Conservation (phyloP, 2,113 vertebrate genomes). For the Oreochromis spilurus region DNA sequence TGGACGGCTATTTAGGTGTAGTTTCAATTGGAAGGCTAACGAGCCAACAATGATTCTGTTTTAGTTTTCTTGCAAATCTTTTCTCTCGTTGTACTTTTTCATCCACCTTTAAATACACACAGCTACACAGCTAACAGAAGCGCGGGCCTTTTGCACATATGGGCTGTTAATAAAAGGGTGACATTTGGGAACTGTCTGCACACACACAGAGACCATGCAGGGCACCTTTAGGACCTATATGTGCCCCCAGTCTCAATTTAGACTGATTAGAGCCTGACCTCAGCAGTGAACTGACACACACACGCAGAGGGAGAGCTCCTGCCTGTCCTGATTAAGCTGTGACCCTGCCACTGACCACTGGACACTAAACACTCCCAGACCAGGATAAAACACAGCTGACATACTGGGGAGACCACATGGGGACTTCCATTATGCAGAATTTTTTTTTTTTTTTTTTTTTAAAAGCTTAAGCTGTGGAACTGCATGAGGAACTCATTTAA, state of each 20-base stretch:
- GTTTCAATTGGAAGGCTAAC: background rate
- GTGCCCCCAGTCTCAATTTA: slow-evolving; percentile 26
- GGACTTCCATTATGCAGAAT: slow-evolving; percentile 7
- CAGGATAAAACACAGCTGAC: slow-evolving; percentile 35
- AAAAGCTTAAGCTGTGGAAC: background rate
- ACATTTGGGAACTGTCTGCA: background rate
- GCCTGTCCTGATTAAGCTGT: slow-evolving; percentile 46
- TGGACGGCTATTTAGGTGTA: background rate
- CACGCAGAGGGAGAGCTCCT: slow-evolving; percentile 18
- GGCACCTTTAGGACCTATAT: background rate
- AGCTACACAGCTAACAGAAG: background rate
- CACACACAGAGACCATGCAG: background rate
- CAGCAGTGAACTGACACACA: slow-evolving; percentile 27
- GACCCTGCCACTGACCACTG: slow-evolving; percentile 60
- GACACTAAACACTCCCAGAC: slow-evolving; percentile 62
- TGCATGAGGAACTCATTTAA: slow-evolving; percentile 57
- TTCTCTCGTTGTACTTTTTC: background rate
- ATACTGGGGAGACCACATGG: slow-evolving; percentile 21
- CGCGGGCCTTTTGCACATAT: background rate
- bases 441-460: background rate
- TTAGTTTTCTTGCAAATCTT: background rate
- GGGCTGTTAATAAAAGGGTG: background rate
- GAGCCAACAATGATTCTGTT: background rate
- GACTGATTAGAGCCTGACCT: slow-evolving; percentile 63
- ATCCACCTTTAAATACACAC: background rate